phyloP scores from a whole-genome alignment of 1,140 invertebrate genomes.

The Drosophila serrata region DNA sequence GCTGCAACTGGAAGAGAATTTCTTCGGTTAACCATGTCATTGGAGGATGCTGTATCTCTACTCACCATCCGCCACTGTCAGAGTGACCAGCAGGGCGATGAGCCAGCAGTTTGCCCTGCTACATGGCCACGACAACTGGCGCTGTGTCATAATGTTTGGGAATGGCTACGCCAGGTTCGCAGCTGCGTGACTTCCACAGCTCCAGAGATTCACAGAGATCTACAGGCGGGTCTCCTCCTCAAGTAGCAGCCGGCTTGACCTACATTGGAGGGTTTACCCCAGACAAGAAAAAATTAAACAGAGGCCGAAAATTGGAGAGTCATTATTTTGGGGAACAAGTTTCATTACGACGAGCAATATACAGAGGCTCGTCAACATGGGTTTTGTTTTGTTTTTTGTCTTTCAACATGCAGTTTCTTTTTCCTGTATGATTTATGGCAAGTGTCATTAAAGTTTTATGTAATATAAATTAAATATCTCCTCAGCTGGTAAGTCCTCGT shows the following conservation, averaged over 20 bases:
- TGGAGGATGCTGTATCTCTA: not conserved
- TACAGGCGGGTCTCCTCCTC: not conserved
- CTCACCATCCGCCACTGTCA: slow-evolving; percentile 60
- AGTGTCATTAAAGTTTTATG: slow-evolving; percentile 25
- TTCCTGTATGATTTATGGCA: slow-evolving; percentile 25
- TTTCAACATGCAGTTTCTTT: slow-evolving; percentile 35
- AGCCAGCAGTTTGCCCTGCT: slow-evolving; percentile 65
- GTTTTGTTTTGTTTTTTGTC: slow-evolving; percentile 3
- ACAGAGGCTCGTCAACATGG: slow-evolving; percentile 17
- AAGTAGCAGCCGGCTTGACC: slow-evolving; percentile 63
- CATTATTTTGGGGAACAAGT: slow-evolving; percentile 74
- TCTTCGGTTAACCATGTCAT: not conserved
- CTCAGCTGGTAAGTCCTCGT: not conserved
- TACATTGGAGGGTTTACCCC: slow-evolving; percentile 55
- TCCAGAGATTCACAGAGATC: slow-evolving; percentile 23
- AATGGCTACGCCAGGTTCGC: slow-evolving; percentile 13
- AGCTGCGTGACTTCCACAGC: slow-evolving; percentile 20
- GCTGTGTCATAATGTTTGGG: slow-evolving; percentile 50
- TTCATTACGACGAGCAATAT: slow-evolving; percentile 34
- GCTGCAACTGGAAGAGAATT: slow-evolving; percentile 25
- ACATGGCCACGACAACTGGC: slow-evolving; percentile 32
- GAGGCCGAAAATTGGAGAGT: slow-evolving; percentile 42
- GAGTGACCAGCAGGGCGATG: slow-evolving; percentile 44
- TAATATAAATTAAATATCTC: slow-evolving; percentile 18
- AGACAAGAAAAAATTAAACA: slow-evolving; percentile 35